Evolutionary conservation across 2,797 vertebrate genomes (phyloP), one percentile per base, ranked within the genome.

Genomic region (Argentina silus): DNA sequence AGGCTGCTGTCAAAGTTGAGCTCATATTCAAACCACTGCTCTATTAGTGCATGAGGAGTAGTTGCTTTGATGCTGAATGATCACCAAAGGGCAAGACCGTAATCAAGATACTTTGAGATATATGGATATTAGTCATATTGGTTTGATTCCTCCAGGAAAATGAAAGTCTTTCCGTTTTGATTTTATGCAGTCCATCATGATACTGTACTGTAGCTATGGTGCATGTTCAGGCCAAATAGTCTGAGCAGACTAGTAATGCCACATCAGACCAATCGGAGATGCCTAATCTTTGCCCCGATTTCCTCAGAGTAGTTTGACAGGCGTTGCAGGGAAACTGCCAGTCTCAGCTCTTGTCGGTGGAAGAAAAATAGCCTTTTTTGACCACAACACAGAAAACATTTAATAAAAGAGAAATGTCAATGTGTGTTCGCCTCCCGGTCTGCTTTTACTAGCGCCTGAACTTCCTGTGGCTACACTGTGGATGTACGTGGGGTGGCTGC

Each of bases 331-430:
- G 10, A 14, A 60, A 36, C 56, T 59, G 19, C 21, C 59, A 23
- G 36, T 27, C 57, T 36, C 57, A 60, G 57, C 57, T 60, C 21
- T 27, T 14, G 12, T 27, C 12, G 59, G 21, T 12, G 59, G 36
- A 12, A 42, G 15, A 27, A 61, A 27, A 27, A 36, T 10, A 36
- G 27, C 27, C 27, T 36, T 36, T 36, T 36, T 36, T 36, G 27
- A 36, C 27, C 21, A 6, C 59, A 27, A 23, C 21, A 61, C 23
- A 60, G 6, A 21, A 19, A 19, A 60, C 23, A 21, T 6, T 19
- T 27, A 10, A 27, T 23, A 23, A 21, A 59, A 59, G 57, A 60
- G 21, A 60, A 36, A 60, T 60, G 57, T 60, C 23, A 60, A 60
- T 12, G 23, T 60, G 57, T 60, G 57, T 42, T 59, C 15, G 53